Percentiles rank a stretch among this genome's conserved stretches.
Evolutionary conservation across 2,113 vertebrate genomes (phyloP).

Genomic region (Centrocercus urophasianus): DNA sequence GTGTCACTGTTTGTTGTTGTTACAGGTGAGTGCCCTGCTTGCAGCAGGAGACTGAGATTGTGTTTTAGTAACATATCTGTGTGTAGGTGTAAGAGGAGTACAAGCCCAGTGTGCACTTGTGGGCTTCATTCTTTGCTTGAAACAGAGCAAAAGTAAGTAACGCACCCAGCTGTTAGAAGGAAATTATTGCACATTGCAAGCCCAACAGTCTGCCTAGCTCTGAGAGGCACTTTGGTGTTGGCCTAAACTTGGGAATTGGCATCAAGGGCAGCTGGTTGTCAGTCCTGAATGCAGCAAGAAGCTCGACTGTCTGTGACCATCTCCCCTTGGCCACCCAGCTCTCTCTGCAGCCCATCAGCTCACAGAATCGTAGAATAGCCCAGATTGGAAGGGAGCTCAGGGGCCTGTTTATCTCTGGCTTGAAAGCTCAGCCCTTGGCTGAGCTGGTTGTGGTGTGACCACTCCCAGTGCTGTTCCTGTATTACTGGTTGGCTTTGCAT

Average conservation of each 20-base stretch:
- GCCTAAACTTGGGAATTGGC: neutral
- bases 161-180: neutral
- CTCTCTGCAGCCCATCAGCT: neutral
- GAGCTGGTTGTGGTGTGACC: rapidly evolving
- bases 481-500: neutral
- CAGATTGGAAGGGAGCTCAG: neutral
- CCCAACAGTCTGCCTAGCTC: rapidly evolving
- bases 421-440: rapidly evolving
- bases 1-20: neutral
- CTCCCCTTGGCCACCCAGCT: neutral
- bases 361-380: no score
- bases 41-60: neutral
- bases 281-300: neutral
- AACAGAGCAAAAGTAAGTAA: neutral
- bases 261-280: rapidly evolving
- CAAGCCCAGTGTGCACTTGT: no score
- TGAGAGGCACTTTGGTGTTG: neutral
- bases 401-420: neutral
- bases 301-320: neutral
- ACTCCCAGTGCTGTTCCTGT: neutral
- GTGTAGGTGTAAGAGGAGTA: neutral
- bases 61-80: no score
- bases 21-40: neutral
- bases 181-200: neutral
- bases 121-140: neutral